These are phyloP conservation scores for Muscina levida DNA, from an alignment of 2,888 invertebrate genomes.

Conservation along the genomic window DNA sequence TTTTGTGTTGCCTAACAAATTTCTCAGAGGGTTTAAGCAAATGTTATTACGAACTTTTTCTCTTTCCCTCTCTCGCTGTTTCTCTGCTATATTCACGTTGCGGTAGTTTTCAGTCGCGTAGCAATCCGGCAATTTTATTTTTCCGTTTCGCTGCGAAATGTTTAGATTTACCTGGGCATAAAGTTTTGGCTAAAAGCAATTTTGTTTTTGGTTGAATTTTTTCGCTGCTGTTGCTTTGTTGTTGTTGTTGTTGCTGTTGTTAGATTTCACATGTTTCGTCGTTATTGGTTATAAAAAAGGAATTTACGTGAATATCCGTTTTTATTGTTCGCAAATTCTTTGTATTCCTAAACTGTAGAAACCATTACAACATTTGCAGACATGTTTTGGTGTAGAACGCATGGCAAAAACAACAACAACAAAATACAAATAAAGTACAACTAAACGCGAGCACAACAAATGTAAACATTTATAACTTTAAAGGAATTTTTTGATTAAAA, in stretches of 20 bases:
- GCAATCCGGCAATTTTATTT: slow-evolving; percentile 42
- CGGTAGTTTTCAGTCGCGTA: slow-evolving; percentile 28
- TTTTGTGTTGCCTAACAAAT: not conserved
- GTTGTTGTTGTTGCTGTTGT: slow-evolving; percentile 47
- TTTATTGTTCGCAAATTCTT: slow-evolving; percentile 56
- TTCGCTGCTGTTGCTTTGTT: slow-evolving; percentile 28
- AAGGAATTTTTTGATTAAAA: slow-evolving; percentile 4
- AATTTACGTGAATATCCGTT: slow-evolving; percentile 63
- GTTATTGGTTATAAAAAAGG: slow-evolving; percentile 56
- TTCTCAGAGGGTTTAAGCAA: slow-evolving; percentile 38
- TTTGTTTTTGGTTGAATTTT: slow-evolving; percentile 15
- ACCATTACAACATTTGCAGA: slow-evolving; percentile 14
- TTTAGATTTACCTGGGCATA: slow-evolving; percentile 53
- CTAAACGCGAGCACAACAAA: not conserved
- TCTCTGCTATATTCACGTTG: not conserved
- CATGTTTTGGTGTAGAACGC: not conserved
- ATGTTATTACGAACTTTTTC: not conserved
- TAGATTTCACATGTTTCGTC: slow-evolving; percentile 61
- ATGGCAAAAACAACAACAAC: too few species aligned
- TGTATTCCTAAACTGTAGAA: not conserved
- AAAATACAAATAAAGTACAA: too few species aligned
- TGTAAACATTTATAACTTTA: not conserved
- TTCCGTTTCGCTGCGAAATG: slow-evolving; percentile 17
- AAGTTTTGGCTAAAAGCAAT: slow-evolving; percentile 2
- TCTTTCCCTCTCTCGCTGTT: too few species aligned